Evolutionary conservation across 2,888 invertebrate species (phyloP).

Genomic region (Drosophila ustulata): DNA sequence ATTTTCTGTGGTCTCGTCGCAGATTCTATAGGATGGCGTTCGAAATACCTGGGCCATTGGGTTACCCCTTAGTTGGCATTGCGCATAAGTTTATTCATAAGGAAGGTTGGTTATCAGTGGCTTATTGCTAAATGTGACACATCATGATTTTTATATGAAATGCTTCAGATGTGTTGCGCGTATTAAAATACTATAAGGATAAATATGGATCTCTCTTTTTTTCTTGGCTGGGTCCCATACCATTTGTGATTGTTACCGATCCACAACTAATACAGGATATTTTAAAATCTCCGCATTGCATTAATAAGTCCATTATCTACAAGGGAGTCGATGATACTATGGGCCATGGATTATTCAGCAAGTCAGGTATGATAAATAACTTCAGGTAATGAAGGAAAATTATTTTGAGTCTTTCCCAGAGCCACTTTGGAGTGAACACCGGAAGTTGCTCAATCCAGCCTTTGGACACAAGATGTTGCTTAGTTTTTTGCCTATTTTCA

Average conservation of each 20-base stretch:
- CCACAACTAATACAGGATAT: conserved; percentile 79
- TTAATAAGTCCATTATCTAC: conserved; percentile 81
- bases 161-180: conserved; percentile 64
- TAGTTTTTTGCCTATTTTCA: conserved; percentile 81
- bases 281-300: conserved; percentile 79
- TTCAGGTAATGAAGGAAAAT: conserved; percentile 42
- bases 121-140: background rate
- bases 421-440: conserved; percentile 81
- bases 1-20: conserved; percentile 79
- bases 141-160: background rate
- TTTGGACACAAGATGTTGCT: conserved; percentile 80
- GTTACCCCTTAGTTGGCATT: conserved; percentile 82
- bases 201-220: conserved; percentile 72
- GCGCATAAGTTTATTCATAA: conserved; percentile 68
- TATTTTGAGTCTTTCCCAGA: conserved; percentile 42
- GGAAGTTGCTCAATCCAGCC: conserved; percentile 82
- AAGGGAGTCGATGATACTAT: conserved; percentile 79
- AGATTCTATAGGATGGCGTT: conserved; percentile 75
- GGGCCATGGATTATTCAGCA: conserved; percentile 79
- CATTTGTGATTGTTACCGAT: conserved; percentile 76
- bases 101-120: conserved; percentile 71
- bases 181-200: conserved; percentile 55
- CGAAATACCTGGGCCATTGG: conserved; percentile 79
- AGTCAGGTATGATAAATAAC: conserved; percentile 58
- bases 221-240: conserved; percentile 82